phyloP scores from a whole-genome alignment of 2,888 invertebrate genomes.

The Phytoseiulus persimilis region DNA sequence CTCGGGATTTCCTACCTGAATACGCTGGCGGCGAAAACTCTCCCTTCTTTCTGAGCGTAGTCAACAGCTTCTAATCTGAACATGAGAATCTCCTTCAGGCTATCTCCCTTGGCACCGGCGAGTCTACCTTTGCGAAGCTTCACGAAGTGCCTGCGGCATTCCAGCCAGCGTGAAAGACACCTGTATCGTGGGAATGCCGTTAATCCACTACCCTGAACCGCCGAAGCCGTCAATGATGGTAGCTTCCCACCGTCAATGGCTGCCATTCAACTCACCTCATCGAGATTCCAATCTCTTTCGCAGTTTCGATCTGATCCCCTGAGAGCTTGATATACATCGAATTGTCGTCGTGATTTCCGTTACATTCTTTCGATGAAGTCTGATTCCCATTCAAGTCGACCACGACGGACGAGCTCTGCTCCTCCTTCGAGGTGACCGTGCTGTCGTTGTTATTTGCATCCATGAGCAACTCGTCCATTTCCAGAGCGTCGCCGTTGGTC shows the following conservation, averaged over 20 bases:
- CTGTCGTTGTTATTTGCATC: slow-evolving; percentile 28
- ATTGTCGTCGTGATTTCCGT: background rate
- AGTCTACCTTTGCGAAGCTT: background rate
- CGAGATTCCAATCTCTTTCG: slow-evolving; percentile 20
- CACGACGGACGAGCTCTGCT: background rate
- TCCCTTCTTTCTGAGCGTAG: slow-evolving; percentile 28
- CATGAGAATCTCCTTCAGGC: slow-evolving; percentile 15
- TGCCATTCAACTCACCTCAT: no score
- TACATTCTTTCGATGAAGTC: background rate
- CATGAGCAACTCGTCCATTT: background rate
- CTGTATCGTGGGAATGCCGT: background rate
- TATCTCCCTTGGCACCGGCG: background rate
- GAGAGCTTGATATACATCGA: background rate
- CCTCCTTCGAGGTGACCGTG: slow-evolving; percentile 11
- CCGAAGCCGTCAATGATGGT: no score
- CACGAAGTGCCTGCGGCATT: slow-evolving; percentile 10
- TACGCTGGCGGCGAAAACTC: slow-evolving; percentile 22
- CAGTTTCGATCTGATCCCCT: slow-evolving; percentile 16
- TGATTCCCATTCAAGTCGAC: background rate
- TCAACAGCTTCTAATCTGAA: slow-evolving; percentile 25
- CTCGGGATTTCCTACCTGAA: no score
- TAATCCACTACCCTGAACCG: background rate
- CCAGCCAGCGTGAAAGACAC: slow-evolving; percentile 31
- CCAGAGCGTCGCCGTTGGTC: background rate
- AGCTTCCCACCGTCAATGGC: no score